Percentiles rank a stretch among this genome's conserved stretches.
These are phyloP conservation scores for Gastrophysa polygoni DNA, from an alignment of 2,888 invertebrate species.

Conservation along the genomic window DNA sequence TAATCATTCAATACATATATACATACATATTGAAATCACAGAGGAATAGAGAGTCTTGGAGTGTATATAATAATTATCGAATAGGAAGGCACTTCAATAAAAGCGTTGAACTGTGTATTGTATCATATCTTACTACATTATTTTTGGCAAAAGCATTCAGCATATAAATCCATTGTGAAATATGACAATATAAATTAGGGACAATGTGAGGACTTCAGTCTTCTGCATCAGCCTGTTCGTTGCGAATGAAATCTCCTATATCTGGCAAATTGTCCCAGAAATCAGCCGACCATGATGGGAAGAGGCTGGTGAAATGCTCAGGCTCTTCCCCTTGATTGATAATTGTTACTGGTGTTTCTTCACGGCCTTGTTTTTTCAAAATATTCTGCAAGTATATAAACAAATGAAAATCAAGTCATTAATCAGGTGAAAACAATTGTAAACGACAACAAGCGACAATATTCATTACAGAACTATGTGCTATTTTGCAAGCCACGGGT, in stretches of 20 bases:
- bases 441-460: background rate
- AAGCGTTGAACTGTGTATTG: too few species aligned
- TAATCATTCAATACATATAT: too few species aligned
- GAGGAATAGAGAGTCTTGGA: too few species aligned
- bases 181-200: background rate
- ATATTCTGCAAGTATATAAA: conserved; percentile 61
- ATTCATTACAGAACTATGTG: background rate
- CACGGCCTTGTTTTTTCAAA: conserved; percentile 62
- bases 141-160: background rate
- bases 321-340: conserved; percentile 80
- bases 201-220: conserved; percentile 18
- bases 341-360: conserved; percentile 69
- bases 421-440: too few species aligned
- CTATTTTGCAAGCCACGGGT: too few species aligned
- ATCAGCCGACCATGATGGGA: conserved; percentile 74
- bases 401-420: background rate
- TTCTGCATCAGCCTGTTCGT: conserved; percentile 23
- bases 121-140: too few species aligned
- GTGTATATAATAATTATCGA: too few species aligned
- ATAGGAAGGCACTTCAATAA: too few species aligned
- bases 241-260: conserved; percentile 31
- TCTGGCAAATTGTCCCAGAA: conserved; percentile 62
- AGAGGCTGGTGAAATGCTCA: conserved; percentile 73
- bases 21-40: too few species aligned
- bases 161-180: background rate